These are phyloP conservation scores for Lanius collurio DNA, from an alignment of 2,113 vertebrate genomes.

Conservation along the genomic window DNA sequence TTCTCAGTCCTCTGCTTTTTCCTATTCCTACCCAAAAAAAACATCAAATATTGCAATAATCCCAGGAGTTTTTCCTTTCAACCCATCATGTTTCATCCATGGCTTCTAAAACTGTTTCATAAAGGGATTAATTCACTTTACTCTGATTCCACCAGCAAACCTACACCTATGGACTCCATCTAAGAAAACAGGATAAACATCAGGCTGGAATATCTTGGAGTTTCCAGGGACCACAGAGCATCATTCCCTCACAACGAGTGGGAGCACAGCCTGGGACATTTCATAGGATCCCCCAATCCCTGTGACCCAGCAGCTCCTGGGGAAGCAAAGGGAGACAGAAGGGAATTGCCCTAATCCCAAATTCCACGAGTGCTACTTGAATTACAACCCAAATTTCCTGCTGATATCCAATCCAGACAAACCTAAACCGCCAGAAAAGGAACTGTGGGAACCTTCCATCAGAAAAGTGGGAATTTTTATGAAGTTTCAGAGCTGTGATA, in stretches of 20 bases:
- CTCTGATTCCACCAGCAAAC: not conserved
- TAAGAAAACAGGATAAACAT: fast-evolving
- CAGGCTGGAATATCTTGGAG: not conserved
- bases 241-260: fast-evolving
- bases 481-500: not conserved
- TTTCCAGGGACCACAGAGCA: not conserved
- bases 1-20: not conserved
- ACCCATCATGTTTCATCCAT: not conserved
- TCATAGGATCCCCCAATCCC: fast-evolving
- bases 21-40: not conserved
- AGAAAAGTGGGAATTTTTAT: not conserved
- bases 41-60: not conserved
- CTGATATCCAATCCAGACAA: not conserved
- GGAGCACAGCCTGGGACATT: not conserved
- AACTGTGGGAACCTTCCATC: not conserved
- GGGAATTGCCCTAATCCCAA: not conserved
- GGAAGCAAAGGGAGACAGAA: not conserved
- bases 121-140: not conserved
- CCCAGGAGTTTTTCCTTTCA: not conserved
- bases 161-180: not conserved
- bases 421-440: not conserved
- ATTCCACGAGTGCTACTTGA: not conserved
- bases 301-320: not conserved
- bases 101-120: not conserved
- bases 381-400: not conserved